Evolutionary conservation across 2,888 invertebrate species (phyloP), one percentile per base, ranked within the genome.

Genomic region (Bellardia pandia): DNA sequence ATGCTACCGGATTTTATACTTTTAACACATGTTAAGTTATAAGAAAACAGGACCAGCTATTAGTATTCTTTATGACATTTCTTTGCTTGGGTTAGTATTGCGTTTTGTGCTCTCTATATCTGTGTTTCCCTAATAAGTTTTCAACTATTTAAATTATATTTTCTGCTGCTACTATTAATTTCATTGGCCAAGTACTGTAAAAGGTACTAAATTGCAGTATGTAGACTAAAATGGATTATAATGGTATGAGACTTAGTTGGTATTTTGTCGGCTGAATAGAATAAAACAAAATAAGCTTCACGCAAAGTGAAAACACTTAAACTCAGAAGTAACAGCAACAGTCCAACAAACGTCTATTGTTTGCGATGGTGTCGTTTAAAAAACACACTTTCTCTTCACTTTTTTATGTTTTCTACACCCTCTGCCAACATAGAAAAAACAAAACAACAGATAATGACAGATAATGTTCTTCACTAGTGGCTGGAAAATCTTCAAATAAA

Each of bases 401-500:
- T 53, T 40, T 13, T 14, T 16, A 11, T 37, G 8, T 5, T 69
- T 4, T 75, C 3, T 23, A 9, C 11, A 45, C 3, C 23, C 53
- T 45, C 45, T 9, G 13, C n/a, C 6, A 6, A 4, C 6, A 37
- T 6, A 37, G 6, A 37, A 37, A 3, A 37, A 37, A 37, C 37
- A 37, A 37, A 33, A 48, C 60, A 74, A 72, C 58, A 78, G 66
- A 78, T 80, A 85, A 80, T 80, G 56, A 80, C 71, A 85, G 71
- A 76, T 76, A 80, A 85, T 76, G 68, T 60, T 69, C 53, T 71
- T 14, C 42, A 75, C 48, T 60, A 40, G 45, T 62, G 64, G 33
- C 51, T 68, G 30, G 14, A 75, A 80, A 75, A 56, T 71, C 16
- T 80, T 42, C 14, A 60, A 68, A 82, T 30, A 69, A 51, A 75